phyloP scores from a whole-genome alignment of 2,797 vertebrate genomes.

The Trematomus bernacchii region DNA sequence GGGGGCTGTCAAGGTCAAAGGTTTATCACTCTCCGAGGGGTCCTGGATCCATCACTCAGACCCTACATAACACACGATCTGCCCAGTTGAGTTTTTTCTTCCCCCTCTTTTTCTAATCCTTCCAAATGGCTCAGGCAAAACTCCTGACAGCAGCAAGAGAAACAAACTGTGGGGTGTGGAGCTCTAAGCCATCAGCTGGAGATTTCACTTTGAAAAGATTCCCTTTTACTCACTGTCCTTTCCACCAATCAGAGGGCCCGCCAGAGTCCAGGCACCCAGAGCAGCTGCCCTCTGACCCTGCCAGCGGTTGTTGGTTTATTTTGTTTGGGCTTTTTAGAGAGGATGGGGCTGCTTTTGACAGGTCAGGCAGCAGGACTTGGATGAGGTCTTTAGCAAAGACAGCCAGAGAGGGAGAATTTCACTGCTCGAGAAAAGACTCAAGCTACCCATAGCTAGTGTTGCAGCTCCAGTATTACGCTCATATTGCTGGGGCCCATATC shows the following conservation, averaged over 20 bases:
- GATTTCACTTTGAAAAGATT: conserved; percentile 88
- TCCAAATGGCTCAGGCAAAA: conserved; percentile 87
- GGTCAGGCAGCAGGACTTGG: conserved; percentile 82
- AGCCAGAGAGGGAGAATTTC: conserved; percentile 73
- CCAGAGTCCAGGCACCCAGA: conserved; percentile 81
- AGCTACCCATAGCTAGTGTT: conserved; percentile 51
- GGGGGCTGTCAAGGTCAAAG: conserved; percentile 83
- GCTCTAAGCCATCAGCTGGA: conserved; percentile 87
- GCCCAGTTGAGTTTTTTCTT: conserved; percentile 66
- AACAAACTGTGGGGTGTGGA: conserved; percentile 82
- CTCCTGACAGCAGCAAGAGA: conserved; percentile 84
- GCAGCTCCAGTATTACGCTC: conserved; percentile 51
- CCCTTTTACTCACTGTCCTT: conserved; percentile 81
- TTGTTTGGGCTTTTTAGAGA: conserved; percentile 77
- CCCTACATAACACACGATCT: conserved; percentile 72
- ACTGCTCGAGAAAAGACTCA: conserved; percentile 69
- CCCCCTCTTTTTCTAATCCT: conserved; percentile 85
- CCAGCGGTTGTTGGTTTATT: conserved; percentile 83
- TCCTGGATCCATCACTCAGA: conserved; percentile 83
- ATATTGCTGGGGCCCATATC: conserved; percentile 80
- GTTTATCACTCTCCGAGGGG: conserved; percentile 85
- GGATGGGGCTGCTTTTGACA: conserved; percentile 82
- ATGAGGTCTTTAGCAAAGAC: conserved; percentile 80
- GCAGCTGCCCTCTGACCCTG: conserved; percentile 82
- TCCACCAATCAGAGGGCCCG: conserved; percentile 80